Percentiles rank a stretch among this genome's conserved stretches.
Conservation (phyloP, 2,797 vertebrate genomes). For the Molothrus aeneus region DNA sequence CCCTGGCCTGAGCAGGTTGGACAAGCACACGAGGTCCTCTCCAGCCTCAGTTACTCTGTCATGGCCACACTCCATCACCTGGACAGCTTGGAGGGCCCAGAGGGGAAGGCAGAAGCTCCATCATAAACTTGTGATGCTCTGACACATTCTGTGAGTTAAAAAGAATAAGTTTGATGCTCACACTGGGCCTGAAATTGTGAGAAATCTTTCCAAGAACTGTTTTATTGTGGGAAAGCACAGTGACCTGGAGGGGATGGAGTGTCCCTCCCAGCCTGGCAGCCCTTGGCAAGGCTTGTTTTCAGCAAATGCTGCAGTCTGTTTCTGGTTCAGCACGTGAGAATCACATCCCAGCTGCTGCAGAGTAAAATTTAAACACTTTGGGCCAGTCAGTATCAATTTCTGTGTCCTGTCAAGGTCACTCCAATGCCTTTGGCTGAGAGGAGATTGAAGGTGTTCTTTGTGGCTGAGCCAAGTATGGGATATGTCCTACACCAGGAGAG, state of each 20-base stretch:
- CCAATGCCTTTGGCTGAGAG: neutral
- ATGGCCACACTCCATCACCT: neutral
- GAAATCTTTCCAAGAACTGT: neutral
- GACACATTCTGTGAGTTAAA: neutral
- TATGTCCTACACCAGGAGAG: neutral
- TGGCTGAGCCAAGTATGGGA: neutral
- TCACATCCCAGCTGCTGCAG: neutral
- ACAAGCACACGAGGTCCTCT: neutral
- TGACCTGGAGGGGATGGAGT: neutral
- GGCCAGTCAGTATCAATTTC: neutral
- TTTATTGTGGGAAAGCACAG: neutral
- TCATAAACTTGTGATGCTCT: neutral
- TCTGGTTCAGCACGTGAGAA: neutral
- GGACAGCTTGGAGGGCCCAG: neutral
- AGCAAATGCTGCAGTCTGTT: neutral
- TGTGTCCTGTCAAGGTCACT: neutral
- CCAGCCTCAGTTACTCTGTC: neutral
- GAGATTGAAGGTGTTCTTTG: neutral
- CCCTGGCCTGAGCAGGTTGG: neutral
- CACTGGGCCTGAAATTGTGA: neutral
- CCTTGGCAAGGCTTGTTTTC: neutral
- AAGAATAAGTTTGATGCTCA: neutral
- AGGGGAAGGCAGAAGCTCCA: neutral
- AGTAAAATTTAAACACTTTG: neutral
- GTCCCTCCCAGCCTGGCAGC: neutral